phyloP scores from a whole-genome alignment of 2,888 invertebrate species.

The Aproaerema taeniolella region DNA sequence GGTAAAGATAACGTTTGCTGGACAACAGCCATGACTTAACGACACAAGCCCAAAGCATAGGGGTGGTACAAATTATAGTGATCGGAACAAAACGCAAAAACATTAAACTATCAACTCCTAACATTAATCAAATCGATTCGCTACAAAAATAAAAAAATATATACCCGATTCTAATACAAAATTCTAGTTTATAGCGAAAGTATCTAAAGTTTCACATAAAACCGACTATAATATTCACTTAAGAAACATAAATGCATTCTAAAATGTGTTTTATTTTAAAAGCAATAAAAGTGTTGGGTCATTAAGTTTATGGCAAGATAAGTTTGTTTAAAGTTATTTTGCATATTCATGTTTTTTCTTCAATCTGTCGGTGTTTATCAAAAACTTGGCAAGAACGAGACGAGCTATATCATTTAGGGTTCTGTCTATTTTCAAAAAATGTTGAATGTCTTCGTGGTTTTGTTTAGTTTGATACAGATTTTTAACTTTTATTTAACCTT shows the following conservation, averaged over 20 bases:
- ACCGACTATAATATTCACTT: not conserved
- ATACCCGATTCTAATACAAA: conserved; percentile 7
- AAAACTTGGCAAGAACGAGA: too few relatives aligned
- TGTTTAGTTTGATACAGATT: too few relatives aligned
- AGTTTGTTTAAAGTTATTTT: conserved; percentile 20
- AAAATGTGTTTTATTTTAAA: conserved; percentile 5
- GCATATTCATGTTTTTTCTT: conserved; percentile 35
- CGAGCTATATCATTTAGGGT: too few relatives aligned
- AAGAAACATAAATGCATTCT: not conserved
- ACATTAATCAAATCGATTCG: not conserved
- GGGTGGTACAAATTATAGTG: too few relatives aligned
- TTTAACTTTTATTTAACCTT: too few relatives aligned
- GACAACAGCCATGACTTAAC: too few relatives aligned
- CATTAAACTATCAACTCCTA: too few relatives aligned
- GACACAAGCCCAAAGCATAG: too few relatives aligned
- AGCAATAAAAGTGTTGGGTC: conserved; percentile 2
- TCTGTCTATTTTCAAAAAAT: too few relatives aligned
- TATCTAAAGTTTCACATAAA: conserved; percentile 6
- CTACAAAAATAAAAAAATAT: not conserved
- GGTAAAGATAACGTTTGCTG: too few relatives aligned
- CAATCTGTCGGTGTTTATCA: conserved; percentile 20
- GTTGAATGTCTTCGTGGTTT: too few relatives aligned
- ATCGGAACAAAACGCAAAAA: too few relatives aligned
- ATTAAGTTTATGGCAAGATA: conserved; percentile 5
- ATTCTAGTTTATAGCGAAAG: conserved; percentile 13